Base-by-base conservation (phyloP, 2,113 vertebrate genomes). In the Caretta caretta region DNA sequence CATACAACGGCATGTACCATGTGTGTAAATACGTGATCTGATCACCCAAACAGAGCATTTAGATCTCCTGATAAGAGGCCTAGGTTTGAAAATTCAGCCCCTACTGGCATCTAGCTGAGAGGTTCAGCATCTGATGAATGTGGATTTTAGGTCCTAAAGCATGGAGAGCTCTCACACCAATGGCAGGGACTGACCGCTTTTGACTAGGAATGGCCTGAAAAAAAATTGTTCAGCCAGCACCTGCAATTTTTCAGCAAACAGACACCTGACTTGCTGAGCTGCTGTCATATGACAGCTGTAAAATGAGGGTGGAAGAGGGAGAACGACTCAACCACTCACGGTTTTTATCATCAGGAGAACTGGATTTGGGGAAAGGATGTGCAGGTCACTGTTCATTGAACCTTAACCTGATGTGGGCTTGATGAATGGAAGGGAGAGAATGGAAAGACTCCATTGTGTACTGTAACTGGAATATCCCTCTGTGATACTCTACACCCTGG, bases 311-410 rank as follows among this genome's bases (percentile, higher is more conserved):
- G 14, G 48, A 75, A 90, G 24, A 84, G 6, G 19, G n/a, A 31
- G 48, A 29, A 3, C 19, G 13, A 38, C n/a, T 87, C 10, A 75
- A 62, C 27, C 11, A 20, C 8, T 1, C 0, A 0, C 46, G 69
- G 29, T 17, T 31, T 54, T 84, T 69, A 50, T 56, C 24, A 81
- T 56, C n/a, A 51, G n/a, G 82, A 89, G 51, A 83, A 72, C 84
- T 13, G 29, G n/a, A 54, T 14, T 6, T 35, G 79, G 3, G 4
- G 14, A 22, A n/a, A 85, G n/a, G 27, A 81, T 8, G 31, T 2
- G 4, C 42, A 20, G 4, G 1, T 50, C 5, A 88, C 50, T 8
- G 2, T 79, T 76, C n/a, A 69, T 24, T 0, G 0, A n/a, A 42
- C 22, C 22, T 51, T 72, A 1, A 0, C n/a, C 27, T 24, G 8